Conservation (phyloP, 2,113 vertebrate species). For the Xiphophorus maculatus region DNA sequence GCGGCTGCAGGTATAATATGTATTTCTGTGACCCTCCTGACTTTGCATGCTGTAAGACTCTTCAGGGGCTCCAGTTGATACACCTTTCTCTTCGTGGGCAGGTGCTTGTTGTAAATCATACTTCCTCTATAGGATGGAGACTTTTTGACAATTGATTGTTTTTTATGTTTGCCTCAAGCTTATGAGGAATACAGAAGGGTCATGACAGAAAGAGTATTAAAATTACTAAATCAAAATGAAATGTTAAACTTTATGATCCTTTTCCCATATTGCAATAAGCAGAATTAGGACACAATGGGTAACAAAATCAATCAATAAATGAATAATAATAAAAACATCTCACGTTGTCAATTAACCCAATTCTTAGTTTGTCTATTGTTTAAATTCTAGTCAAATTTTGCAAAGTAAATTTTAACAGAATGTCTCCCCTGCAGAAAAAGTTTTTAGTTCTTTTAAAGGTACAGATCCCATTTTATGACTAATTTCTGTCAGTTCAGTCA, state of each 20-base stretch:
- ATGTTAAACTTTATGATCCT: not conserved
- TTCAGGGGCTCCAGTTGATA: not conserved
- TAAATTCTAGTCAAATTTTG: too few relatives aligned
- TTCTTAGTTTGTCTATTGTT: too few relatives aligned
- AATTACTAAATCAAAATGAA: not conserved
- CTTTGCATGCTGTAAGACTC: slow-evolving; percentile 6
- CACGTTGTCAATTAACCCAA: too few relatives aligned
- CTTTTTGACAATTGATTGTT: not conserved
- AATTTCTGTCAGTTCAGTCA: not conserved
- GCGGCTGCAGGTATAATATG: slow-evolving; percentile 11
- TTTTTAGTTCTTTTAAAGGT: not conserved
- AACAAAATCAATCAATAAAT: not conserved
- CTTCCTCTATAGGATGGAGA: not conserved
- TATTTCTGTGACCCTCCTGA: slow-evolving; percentile 27
- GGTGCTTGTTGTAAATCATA: slow-evolving; percentile 27
- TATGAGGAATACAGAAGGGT: not conserved
- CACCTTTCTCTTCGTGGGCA: not conserved
- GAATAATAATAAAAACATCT: too few relatives aligned
- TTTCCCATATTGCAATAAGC: not conserved
- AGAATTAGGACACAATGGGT: not conserved
- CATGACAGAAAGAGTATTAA: not conserved
- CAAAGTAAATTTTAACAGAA: too few relatives aligned
- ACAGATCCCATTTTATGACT: not conserved
- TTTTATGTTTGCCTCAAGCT: not conserved
- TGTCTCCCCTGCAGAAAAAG: not conserved